Base-by-base conservation (phyloP, 2,113 vertebrate genomes). In the Indicator indicator region DNA sequence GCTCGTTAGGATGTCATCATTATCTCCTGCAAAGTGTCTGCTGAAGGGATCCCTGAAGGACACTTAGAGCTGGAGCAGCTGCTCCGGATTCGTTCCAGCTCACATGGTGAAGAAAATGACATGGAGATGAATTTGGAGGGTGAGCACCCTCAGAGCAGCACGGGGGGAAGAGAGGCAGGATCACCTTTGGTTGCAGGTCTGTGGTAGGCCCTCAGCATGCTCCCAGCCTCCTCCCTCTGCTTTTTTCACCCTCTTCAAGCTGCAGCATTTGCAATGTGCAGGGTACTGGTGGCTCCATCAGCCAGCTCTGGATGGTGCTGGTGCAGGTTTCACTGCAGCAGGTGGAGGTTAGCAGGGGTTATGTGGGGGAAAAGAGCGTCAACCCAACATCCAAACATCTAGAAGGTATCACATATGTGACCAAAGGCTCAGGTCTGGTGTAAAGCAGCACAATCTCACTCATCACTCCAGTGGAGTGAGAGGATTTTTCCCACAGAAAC, bases 1-100 rank as follows among this genome's bases (percentile, higher is more conserved):
- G 97, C 98, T 98, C 97, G 95, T 98, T 98, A 98, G 98, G 95
- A 97, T 98, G 98, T 98, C 98, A 98, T 98, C 98, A 98, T 98
- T 98, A 98, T 97, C 97, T 94, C 97, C 97, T 67, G 91, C 97
- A 94, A 98, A 98, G 97, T 98, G 97, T 97, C 98, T 98, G 98
- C 98, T 2, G 95, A 96, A 97, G 97, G 97, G 97, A 95, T 98
- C 98, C 98, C 98, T 97, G 70, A 98, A 98, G 98, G 98, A 98
- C 98, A 98, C 98, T 98, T 98, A 98, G 97, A 97, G 97, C 96
- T 5, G 89, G 97, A 98, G 97, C 98, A 98, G 98, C 98, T 98
- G 98, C 98, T 98, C 96, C 97, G 91, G 97, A 97, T 98, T 98
- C 97, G 97, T 98, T 98, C 98, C 98, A 98, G 97, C 97, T 98